Conservation (phyloP, 2,797 vertebrate species). For the Acestrorhynchus altus region DNA sequence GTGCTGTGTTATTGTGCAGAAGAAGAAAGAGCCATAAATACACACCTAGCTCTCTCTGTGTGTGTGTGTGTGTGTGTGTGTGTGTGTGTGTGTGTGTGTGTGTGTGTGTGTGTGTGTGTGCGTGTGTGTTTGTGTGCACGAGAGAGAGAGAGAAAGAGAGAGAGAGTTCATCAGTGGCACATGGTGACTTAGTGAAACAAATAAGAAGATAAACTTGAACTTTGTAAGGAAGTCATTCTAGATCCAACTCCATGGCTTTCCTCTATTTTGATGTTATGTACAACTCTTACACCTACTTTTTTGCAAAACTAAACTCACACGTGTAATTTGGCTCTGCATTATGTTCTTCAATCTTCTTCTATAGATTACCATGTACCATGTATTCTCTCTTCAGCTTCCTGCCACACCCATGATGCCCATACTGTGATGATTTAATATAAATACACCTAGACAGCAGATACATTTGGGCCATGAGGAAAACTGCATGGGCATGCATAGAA, state of each 20-base stretch:
- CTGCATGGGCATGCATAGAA: too few species aligned
- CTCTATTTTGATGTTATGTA: neutral
- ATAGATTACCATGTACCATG: too few species aligned
- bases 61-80: constrained; percentile 13
- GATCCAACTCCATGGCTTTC: neutral
- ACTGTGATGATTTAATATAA: too few species aligned
- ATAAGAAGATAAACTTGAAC: constrained; percentile 5
- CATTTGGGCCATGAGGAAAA: too few species aligned
- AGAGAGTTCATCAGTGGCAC: neutral
- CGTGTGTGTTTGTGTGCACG: too few species aligned
- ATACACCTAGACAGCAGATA: too few species aligned
- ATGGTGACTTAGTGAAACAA: neutral
- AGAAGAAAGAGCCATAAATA: constrained; percentile 41
- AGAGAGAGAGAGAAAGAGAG: constrained; percentile 1
- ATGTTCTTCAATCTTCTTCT: too few species aligned
- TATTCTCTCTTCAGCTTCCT: too few species aligned
- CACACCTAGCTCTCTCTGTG: constrained; percentile 18
- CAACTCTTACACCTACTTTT: too few species aligned
- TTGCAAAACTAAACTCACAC: too few species aligned
- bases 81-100: constrained; percentile 14
- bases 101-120: constrained; percentile 12
- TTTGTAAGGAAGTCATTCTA: neutral
- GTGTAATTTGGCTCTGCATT: too few species aligned
- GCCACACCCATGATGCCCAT: too few species aligned
- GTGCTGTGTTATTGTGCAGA: constrained; percentile 43